Conservation (phyloP, 2,888 invertebrate genomes). For the Smittia sp. region DNA sequence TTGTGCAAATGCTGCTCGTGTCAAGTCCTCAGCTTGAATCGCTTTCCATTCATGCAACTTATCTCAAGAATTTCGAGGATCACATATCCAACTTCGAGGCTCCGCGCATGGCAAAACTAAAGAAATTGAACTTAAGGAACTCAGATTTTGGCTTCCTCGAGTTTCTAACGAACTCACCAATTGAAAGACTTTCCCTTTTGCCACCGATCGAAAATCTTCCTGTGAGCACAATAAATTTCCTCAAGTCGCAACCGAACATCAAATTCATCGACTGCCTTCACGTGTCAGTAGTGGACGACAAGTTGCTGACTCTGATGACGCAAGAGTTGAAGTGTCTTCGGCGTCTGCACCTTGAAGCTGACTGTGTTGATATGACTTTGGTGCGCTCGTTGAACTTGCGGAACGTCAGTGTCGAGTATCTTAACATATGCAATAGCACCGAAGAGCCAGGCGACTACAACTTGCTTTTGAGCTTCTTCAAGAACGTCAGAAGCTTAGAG, state of each 20-base stretch:
- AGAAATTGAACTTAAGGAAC: constrained; percentile 10
- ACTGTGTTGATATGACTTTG: background rate
- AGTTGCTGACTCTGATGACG: background rate
- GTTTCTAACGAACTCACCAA: background rate
- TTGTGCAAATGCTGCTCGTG: background rate
- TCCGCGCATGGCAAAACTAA: background rate
- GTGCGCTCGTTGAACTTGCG: background rate
- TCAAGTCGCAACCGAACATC: background rate
- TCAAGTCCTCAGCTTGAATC: background rate
- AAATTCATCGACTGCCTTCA: background rate
- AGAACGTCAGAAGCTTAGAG: constrained; percentile 4
- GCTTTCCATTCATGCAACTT: constrained; percentile 5
- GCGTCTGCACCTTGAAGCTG: background rate
- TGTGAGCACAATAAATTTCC: background rate
- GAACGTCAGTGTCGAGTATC: background rate
- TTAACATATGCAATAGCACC: background rate
- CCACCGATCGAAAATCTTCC: background rate
- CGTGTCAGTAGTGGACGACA: background rate
- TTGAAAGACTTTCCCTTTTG: background rate
- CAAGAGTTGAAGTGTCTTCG: background rate
- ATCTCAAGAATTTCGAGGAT: background rate
- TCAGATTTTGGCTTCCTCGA: background rate
- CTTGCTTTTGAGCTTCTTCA: background rate
- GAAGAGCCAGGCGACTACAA: background rate
- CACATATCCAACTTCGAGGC: background rate